Conservation (phyloP, 2,113 vertebrate species). For the Pomatorhinus ruficollis region DNA sequence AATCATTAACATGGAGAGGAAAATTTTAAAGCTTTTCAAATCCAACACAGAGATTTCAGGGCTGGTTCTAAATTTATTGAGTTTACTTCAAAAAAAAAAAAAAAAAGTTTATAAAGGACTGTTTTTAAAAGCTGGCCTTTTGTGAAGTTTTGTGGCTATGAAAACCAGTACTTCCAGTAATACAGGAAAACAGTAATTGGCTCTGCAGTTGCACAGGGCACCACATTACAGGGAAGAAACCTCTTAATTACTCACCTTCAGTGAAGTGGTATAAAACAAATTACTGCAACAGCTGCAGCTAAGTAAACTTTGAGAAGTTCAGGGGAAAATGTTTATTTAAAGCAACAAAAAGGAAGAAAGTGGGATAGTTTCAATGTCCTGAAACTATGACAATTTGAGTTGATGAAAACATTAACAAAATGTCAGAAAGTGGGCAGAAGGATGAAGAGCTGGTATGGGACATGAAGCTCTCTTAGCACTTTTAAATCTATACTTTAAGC, state of each 20-base stretch:
- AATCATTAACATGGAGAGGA: not conserved
- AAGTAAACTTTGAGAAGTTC: not conserved
- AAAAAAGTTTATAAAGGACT: not conserved
- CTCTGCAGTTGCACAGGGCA: not conserved
- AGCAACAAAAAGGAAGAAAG: not conserved
- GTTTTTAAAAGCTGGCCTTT: not conserved
- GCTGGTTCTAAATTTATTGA: not conserved
- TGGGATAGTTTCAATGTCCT: not conserved
- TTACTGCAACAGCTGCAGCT: not conserved
- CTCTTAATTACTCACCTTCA: not conserved
- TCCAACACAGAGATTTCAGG: not conserved
- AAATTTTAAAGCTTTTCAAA: not conserved
- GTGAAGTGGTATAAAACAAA: not conserved
- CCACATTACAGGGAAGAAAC: conserved; percentile 8
- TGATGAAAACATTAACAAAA: not conserved
- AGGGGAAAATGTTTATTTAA: not conserved
- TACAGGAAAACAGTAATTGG: not conserved
- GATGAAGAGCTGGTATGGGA: not conserved
- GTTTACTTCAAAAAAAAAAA: not conserved
- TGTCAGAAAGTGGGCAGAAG: not conserved
- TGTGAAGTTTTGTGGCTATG: not conserved
- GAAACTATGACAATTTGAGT: not conserved
- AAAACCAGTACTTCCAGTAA: conserved; percentile 5
- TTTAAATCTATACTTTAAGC: not conserved
- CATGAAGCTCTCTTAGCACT: not conserved